Conservation (phyloP, 2,888 invertebrate species). For the Aproaerema taeniolella region DNA sequence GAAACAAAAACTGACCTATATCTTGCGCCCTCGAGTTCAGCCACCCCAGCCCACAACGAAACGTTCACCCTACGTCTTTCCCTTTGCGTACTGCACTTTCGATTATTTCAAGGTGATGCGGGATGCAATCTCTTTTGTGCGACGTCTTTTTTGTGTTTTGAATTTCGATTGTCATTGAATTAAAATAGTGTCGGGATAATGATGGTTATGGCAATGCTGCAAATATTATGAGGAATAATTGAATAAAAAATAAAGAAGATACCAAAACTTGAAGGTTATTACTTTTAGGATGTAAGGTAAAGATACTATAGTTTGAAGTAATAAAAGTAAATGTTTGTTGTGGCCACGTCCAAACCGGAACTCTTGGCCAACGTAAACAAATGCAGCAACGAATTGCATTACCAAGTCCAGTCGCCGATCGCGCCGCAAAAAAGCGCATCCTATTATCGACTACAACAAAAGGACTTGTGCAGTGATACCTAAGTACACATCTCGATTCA, state of each 20-base stretch:
- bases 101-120: constrained; percentile 50
- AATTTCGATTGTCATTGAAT: too few species aligned
- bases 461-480: constrained; percentile 76
- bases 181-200: too few species aligned
- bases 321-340: constrained; percentile 24
- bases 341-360: constrained; percentile 24
- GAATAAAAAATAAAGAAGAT: too few species aligned
- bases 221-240: too few species aligned
- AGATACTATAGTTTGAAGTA: neutral
- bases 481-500: constrained; percentile 78
- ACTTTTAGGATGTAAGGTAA: neutral
- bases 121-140: too few species aligned
- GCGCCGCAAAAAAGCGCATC: constrained; percentile 74
- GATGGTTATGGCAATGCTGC: too few species aligned
- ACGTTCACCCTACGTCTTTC: constrained; percentile 63
- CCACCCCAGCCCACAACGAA: constrained; percentile 63
- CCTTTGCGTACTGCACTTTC: constrained; percentile 56
- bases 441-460: constrained; percentile 77
- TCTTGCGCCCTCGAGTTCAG: constrained; percentile 69
- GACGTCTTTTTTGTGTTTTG: too few species aligned
- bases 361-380: constrained; percentile 46
- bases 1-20: constrained; percentile 78
- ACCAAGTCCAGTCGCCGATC: constrained; percentile 51
- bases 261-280: too few species aligned
- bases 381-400: constrained; percentile 28